Conservation (phyloP, 2,888 invertebrate genomes). For the Saturnia pavonia region DNA sequence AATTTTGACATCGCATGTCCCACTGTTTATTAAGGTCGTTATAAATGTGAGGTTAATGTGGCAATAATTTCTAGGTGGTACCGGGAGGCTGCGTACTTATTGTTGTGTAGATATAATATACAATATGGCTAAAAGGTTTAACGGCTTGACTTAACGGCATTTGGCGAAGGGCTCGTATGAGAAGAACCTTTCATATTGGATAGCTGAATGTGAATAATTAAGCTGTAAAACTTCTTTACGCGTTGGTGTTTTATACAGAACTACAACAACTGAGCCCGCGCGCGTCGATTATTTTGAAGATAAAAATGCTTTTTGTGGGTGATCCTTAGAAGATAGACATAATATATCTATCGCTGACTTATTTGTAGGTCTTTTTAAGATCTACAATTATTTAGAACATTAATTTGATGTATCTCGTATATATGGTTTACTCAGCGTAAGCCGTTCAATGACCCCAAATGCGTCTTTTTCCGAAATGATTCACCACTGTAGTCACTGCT, state of each 20-base stretch:
- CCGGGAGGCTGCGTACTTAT: not conserved
- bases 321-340: no score
- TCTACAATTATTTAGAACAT: no score
- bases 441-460: no score
- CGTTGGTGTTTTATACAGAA: not conserved
- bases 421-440: no score
- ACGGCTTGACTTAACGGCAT: not conserved
- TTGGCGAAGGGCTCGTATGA: not conserved
- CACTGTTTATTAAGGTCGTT: conserved; percentile 6
- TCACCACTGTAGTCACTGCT: no score
- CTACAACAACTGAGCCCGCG: no score
- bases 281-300: no score
- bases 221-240: not conserved
- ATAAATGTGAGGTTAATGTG: not conserved
- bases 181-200: not conserved
- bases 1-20: conserved; percentile 2
- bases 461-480: no score
- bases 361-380: no score
- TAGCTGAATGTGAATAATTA: not conserved
- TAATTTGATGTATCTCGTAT: no score
- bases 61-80: not conserved
- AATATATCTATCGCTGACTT: no score
- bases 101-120: not conserved
- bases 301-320: no score
- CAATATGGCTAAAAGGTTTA: not conserved